Evolutionary conservation across 2,888 invertebrate genomes (phyloP), one percentile per base, ranked within the genome.

Genomic region (Napeogenes sylphis): DNA sequence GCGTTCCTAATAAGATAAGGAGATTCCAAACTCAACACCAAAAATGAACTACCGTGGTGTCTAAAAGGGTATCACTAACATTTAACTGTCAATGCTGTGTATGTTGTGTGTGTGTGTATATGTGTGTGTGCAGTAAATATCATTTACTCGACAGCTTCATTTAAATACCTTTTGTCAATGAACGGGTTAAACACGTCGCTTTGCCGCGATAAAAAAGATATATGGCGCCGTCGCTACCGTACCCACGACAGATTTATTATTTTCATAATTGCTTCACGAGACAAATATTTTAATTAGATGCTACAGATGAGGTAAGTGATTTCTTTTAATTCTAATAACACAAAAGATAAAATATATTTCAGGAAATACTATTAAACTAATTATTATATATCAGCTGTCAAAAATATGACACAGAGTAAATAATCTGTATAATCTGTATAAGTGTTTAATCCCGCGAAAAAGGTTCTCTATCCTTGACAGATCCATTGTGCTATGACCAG

Each of bases 101-200:
- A 85, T 84, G 82, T 81, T 77, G 85, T 81, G 85, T 84, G 82
- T 81, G 79, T 75, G 75, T 78, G 77, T 57, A 10, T 77, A 21
- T 21, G 21, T 21, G 21, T 21, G 21, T 21, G 75, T 73, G 84
- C 89, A 87, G 84, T 90, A 88, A 90, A 90, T 90, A 89, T 89
- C 8, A 71, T 81, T 77, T 80, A 78, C 77, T 78, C 78, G 90
- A 90, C 90, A 90, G 89, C 83, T 90, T 89, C 79, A 90, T 90
- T 90, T 90, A 90, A 90, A 90, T 90, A 87, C 88, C 90, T 90
- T 90, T 90, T 90, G 90, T 90, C 90, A 88, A 87, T 86, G 86
- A 87, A 89, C 87, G 90, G 90, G 90, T 90, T 90, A 84, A 85
- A 82, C 81, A 82, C 78, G 83, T 78, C 80, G 76, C 75, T 72